These are phyloP conservation scores for Lepisosteus osseus DNA, from an alignment of 2,113 vertebrate genomes.

Conservation along the genomic window DNA sequence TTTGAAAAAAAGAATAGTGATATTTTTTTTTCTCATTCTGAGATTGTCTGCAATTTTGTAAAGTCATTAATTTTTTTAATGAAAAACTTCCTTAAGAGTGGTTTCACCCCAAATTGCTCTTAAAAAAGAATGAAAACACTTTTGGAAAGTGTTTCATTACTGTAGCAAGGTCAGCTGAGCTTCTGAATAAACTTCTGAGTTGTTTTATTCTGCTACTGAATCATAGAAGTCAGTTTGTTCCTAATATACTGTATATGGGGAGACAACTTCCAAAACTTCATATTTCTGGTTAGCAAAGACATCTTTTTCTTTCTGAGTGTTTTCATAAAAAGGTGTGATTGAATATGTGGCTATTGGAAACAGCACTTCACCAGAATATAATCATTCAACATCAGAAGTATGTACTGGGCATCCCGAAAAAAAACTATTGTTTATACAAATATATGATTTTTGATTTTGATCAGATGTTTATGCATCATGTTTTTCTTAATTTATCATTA, in stretches of 20 bases:
- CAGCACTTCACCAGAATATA: too few species aligned
- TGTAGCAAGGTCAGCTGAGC: neutral
- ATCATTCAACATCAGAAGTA: too few species aligned
- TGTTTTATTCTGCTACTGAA: too few species aligned
- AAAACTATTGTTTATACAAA: too few species aligned
- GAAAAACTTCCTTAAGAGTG: conserved; percentile 33
- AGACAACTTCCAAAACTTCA: too few species aligned
- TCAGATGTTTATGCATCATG: too few species aligned
- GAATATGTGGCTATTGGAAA: neutral
- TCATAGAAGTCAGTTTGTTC: too few species aligned
- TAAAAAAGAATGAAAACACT: neutral
- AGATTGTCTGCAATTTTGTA: conserved; percentile 5
- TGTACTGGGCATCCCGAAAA: too few species aligned
- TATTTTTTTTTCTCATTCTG: conserved; percentile 20
- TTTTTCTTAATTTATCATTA: too few species aligned
- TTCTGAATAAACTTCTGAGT: neutral
- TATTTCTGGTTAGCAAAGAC: too few species aligned
- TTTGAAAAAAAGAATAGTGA: conserved; percentile 28
- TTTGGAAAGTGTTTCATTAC: neutral
- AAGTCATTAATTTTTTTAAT: conserved; percentile 27
- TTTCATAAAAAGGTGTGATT: neutral
- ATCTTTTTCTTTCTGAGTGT: neutral
- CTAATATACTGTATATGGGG: too few species aligned
- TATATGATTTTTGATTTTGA: too few species aligned
- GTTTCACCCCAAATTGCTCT: conserved; percentile 9